Conservation (phyloP, 2,888 invertebrate genomes). For the Noctua comes region DNA sequence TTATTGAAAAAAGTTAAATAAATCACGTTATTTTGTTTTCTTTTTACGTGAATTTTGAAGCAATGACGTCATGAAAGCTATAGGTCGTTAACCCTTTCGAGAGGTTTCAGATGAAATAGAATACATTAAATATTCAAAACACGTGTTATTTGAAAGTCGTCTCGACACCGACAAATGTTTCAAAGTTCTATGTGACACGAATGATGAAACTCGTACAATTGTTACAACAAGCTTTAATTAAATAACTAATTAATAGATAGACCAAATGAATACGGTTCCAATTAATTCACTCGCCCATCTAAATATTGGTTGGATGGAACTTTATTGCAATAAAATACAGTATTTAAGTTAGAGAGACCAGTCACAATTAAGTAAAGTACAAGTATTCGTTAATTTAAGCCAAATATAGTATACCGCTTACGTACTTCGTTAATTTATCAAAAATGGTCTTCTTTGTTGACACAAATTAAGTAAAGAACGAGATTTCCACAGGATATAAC, state of each 20-base stretch:
- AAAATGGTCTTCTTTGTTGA: conserved; percentile 34
- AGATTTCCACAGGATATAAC: background rate
- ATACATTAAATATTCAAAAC: conserved; percentile 37
- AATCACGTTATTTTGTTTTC: background rate
- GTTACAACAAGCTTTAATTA: conserved; percentile 29
- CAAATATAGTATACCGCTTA: conserved; percentile 40
- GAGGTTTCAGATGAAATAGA: conserved; percentile 22
- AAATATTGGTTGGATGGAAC: conserved; percentile 5
- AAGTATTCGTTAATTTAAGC: conserved; percentile 31
- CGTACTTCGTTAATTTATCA: conserved; percentile 20
- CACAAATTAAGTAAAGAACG: conserved; percentile 1
- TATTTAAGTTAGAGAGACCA: conserved; percentile 5
- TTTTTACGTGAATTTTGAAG: background rate
- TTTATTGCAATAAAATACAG: conserved; percentile 17
- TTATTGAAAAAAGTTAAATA: background rate
- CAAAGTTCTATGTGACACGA: conserved; percentile 20
- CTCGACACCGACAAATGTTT: conserved; percentile 35
- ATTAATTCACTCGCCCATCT: conserved; percentile 34
- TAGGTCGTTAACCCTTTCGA: background rate
- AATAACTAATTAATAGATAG: conserved; percentile 21
- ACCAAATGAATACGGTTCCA: conserved; percentile 7
- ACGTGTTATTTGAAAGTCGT: conserved; percentile 23
- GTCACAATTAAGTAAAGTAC: conserved; percentile 21
- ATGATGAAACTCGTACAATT: conserved; percentile 20
- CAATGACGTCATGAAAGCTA: background rate